Evolutionary conservation across 1,140 invertebrate genomes (phyloP).

Genomic region (Caenorhabditis briggsae): DNA sequence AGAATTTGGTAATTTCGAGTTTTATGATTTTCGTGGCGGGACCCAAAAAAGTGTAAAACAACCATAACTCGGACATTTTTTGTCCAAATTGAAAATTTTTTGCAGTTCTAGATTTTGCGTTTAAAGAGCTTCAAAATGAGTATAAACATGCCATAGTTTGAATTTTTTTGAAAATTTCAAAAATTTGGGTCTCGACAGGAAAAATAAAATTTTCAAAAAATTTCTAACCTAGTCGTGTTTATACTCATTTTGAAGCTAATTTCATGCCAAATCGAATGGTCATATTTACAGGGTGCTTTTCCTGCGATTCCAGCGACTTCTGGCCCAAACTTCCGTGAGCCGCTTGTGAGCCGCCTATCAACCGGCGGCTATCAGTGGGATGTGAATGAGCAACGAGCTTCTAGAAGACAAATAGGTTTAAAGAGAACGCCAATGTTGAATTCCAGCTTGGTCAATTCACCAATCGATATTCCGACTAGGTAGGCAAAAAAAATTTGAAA

Average conservation of each 20-base stretch:
- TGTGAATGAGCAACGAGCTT: not conserved
- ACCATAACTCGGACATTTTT: not conserved
- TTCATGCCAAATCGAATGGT: too few species aligned
- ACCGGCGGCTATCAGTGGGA: conserved; percentile 27
- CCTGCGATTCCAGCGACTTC: not conserved
- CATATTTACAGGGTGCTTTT: not conserved
- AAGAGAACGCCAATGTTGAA: not conserved
- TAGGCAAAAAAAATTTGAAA: too few species aligned
- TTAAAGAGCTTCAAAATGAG: not conserved
- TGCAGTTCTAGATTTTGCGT: not conserved
- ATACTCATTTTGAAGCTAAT: too few species aligned
- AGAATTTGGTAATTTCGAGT: too few species aligned
- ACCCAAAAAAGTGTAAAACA: not conserved
- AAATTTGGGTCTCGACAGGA: not conserved
- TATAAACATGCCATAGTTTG: not conserved
- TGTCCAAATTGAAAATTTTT: not conserved
- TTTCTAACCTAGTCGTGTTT: not conserved
- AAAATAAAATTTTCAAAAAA: not conserved
- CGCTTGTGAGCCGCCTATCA: not conserved
- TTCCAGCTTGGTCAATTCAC: not conserved
- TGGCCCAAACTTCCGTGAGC: not conserved
- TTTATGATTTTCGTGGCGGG: not conserved
- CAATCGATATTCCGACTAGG: conserved; percentile 9
- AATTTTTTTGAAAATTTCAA: not conserved
- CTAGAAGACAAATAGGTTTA: too few species aligned